phyloP scores from a whole-genome alignment of 2,797 vertebrate species.

The Tokudaia tokunoshimensis region DNA sequence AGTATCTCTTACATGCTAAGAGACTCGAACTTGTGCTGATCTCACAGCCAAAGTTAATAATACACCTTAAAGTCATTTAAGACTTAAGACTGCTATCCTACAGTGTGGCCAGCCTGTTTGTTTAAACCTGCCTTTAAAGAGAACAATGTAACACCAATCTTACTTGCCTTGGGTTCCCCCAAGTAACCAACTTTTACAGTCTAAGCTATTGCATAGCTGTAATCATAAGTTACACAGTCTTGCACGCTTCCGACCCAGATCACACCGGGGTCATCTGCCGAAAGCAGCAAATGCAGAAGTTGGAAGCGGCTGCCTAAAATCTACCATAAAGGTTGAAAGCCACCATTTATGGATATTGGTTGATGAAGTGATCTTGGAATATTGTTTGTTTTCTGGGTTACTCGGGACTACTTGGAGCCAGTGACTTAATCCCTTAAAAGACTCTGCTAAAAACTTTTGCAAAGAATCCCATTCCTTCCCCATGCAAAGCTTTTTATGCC shows the following conservation, averaged over 20 bases:
- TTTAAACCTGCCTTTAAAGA: neutral
- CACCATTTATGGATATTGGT: neutral
- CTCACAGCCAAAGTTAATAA: neutral
- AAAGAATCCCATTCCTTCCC: neutral
- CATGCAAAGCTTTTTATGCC: neutral
- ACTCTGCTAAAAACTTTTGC: neutral
- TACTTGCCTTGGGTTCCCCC: neutral
- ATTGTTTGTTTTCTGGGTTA: neutral
- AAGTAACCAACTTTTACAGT: neutral
- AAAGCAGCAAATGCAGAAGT: neutral
- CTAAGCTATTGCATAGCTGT: neutral
- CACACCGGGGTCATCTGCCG: too few species aligned
- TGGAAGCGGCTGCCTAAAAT: neutral
- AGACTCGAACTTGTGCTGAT: neutral
- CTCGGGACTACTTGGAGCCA: neutral
- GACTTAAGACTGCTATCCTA: neutral
- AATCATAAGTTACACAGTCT: neutral
- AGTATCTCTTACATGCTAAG: neutral
- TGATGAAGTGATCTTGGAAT: neutral
- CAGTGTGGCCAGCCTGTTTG: too few species aligned
- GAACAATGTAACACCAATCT: neutral
- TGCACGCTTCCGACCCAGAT: neutral
- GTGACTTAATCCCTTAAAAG: neutral
- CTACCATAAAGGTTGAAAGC: neutral
- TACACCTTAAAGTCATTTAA: neutral